phyloP scores from a whole-genome alignment of 2,888 invertebrate species.

The Crocallis elinguaria region DNA sequence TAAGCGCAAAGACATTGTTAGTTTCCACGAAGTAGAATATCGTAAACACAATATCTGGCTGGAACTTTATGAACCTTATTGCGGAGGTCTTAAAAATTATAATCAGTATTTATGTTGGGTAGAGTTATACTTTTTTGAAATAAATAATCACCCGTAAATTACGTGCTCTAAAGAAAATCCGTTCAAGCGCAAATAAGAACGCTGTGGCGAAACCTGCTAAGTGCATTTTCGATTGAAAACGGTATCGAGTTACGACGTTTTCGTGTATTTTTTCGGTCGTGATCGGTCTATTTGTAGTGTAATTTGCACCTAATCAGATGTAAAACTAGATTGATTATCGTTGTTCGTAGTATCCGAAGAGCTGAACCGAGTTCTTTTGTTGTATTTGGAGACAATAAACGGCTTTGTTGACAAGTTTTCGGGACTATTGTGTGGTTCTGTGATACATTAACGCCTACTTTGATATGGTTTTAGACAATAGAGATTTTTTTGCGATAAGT shows the following conservation, averaged over 20 bases:
- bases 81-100: slow-evolving; percentile 43
- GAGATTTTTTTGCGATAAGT: slow-evolving; percentile 23
- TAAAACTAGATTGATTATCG: slow-evolving; percentile 82
- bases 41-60: slow-evolving; percentile 37
- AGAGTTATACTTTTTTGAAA: slow-evolving; percentile 50
- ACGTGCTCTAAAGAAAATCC: slow-evolving; percentile 6
- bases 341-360: slow-evolving; percentile 56
- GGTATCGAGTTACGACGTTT: slow-evolving; percentile 36
- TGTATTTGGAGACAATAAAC: slow-evolving; percentile 62
- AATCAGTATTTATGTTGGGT: slow-evolving; percentile 44
- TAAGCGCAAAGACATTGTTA: slow-evolving; percentile 70
- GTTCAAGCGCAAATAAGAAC: slow-evolving; percentile 22
- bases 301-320: slow-evolving; percentile 83
- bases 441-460: slow-evolving; percentile 51
- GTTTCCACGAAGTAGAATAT: slow-evolving; percentile 37
- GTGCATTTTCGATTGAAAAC: slow-evolving; percentile 32
- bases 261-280: slow-evolving; percentile 56
- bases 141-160: slow-evolving; percentile 6
- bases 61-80: slow-evolving; percentile 49
- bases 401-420: slow-evolving; percentile 37
- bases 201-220: neutral
- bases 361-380: slow-evolving; percentile 66
- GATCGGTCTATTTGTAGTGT: slow-evolving; percentile 81
- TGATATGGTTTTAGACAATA: slow-evolving; percentile 37
- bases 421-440: slow-evolving; percentile 42